These are phyloP conservation scores for Plumapathes pennacea DNA, from an alignment of 92 coral and sea anemone species.

Conservation along the genomic window DNA sequence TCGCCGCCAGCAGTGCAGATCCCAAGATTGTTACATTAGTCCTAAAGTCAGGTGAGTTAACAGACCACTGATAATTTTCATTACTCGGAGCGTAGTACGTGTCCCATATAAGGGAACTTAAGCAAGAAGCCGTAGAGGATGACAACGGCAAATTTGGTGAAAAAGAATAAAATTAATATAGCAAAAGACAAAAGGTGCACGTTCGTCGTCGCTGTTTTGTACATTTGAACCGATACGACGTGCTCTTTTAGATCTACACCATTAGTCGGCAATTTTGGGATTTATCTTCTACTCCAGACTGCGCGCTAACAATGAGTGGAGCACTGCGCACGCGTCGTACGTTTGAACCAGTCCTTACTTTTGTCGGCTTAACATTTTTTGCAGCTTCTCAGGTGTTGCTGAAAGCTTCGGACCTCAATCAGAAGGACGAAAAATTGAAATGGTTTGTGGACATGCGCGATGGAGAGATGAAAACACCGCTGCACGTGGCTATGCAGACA, in stretches of 20 bases:
- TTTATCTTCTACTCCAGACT: too few species aligned
- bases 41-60: constrained; percentile 27
- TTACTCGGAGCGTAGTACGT: not conserved
- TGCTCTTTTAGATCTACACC: too few species aligned
- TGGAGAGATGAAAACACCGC: constrained; percentile 23
- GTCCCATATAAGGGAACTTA: not conserved
- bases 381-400: not conserved
- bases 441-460: constrained; percentile 30
- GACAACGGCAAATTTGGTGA: not conserved
- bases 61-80: not conserved
- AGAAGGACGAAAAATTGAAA: constrained; percentile 4
- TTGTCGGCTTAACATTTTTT: not conserved
- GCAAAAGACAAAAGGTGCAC: too few species aligned
- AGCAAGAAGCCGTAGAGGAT: not conserved
- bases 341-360: too few species aligned
- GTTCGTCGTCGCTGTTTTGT: too few species aligned
- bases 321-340: too few species aligned
- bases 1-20: constrained; percentile 38
- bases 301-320: too few species aligned
- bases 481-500: constrained; percentile 41
- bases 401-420: not conserved
- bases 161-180: not conserved
- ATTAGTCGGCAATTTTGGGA: too few species aligned
- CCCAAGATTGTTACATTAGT: constrained; percentile 14
- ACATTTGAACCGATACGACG: too few species aligned